Evolutionary conservation across 2,888 invertebrate species (phyloP), one percentile per base, ranked within the genome.

Genomic region (Aphidoletes aphidimyza): DNA sequence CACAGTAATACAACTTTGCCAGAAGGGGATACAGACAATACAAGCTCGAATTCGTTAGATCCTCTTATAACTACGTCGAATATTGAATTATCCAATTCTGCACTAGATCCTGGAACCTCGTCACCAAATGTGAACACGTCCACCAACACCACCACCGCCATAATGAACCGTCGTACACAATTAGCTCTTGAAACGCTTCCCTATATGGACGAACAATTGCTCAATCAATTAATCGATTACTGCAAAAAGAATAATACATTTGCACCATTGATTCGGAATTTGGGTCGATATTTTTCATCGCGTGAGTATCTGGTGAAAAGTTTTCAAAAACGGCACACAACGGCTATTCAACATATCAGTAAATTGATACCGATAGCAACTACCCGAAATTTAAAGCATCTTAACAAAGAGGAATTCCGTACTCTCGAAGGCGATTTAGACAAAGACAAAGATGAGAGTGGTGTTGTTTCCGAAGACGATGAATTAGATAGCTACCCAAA

Each of bases 361-460:
- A 92, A 91, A 49, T 89, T 92, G 86, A 89, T 92, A 30, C 90
- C 92, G 81, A 91, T 91, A 87, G 91, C 92, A 17, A 91, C 91
- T n/a, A 30, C 47, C 5, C 81, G 84, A 54, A 81, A 36, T 81
- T n/a, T 81, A 36, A 83, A 84, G 19, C 91, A 91, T 86, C 88
- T 93, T 85, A 93, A 93, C 87, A 95, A 95, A 88, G 95, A 95
- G 89, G 93, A 94, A 86, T 91, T 94, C n/a, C 90, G 94, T 84
- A 92, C 93, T 9, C 89, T 94, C 85, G 94, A 95, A 88, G 94
- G 93, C 84, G 97, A 97, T 88, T 93, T 94, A 86, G 97, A 97
- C 87, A 97, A 97, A 90, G 97, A 97, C 88, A 94, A 95, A 87
- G 97, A 97, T 88, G 93, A 95, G 87, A 92, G 93, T 85, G 86